These are phyloP conservation scores for Yponomeuta sedellus DNA, from an alignment of 2,888 invertebrate species.

Conservation along the genomic window DNA sequence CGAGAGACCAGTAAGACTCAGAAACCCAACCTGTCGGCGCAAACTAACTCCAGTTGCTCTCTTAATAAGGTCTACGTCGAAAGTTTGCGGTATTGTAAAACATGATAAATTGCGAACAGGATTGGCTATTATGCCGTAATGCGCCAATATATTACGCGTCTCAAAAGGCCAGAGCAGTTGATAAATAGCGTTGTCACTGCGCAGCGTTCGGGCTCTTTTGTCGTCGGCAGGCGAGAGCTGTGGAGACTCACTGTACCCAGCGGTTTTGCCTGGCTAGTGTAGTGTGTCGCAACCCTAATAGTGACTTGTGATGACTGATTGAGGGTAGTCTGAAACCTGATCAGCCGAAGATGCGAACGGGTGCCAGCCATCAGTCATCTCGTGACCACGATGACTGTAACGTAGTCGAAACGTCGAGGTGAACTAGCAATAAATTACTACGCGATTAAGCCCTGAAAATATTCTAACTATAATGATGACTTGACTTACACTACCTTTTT, in stretches of 20 bases:
- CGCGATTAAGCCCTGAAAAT: no score
- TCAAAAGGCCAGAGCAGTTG: constrained; percentile 51
- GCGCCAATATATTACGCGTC: constrained; percentile 67
- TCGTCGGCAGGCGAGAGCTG: constrained; percentile 19
- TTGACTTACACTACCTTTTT: no score
- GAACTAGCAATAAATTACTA: no score
- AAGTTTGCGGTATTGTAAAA: constrained; percentile 35
- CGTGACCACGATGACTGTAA: no score
- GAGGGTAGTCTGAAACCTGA: no score
- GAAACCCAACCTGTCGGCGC: neutral
- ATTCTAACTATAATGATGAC: no score
- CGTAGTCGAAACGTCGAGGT: no score
- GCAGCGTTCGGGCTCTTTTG: constrained; percentile 43
- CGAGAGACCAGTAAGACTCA: neutral
- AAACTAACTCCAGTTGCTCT: neutral
- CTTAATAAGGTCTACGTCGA: neutral
- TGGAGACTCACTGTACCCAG: neutral
- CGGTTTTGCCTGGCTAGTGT: no score
- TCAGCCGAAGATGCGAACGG: no score
- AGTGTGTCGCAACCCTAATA: no score
- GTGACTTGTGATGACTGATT: no score
- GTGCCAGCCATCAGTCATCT: no score
- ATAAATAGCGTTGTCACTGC: constrained; percentile 47
- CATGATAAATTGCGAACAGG: constrained; percentile 61
- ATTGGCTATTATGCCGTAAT: constrained; percentile 69